Evolutionary conservation across 1,140 invertebrate species (phyloP).

Genomic region (Trichogramma pretiosum): DNA sequence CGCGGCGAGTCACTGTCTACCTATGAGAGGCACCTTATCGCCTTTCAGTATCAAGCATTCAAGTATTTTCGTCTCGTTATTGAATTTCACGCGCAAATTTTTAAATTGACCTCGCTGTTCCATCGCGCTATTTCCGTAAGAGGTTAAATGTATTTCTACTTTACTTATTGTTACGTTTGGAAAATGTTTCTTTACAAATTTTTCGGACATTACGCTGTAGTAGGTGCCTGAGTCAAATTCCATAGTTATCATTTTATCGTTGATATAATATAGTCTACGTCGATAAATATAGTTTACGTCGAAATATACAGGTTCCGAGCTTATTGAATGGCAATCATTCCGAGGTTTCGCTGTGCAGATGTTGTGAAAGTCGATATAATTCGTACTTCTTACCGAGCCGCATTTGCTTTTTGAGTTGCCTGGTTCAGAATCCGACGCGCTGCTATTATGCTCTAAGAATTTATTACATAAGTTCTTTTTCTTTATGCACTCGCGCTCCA

Average conservation of each 20-base stretch:
- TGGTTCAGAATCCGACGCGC: background rate
- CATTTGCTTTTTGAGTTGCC: background rate
- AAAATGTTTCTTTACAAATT: background rate
- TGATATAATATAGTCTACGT: too few relatives aligned
- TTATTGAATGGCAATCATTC: background rate
- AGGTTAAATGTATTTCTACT: background rate
- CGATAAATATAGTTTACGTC: too few relatives aligned
- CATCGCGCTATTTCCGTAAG: background rate
- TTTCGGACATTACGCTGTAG: slow-evolving; percentile 3
- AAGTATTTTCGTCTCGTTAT: background rate
- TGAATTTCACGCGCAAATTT: background rate
- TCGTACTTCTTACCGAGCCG: background rate
- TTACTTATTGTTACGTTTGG: background rate
- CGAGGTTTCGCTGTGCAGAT: background rate
- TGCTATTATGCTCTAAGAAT: background rate
- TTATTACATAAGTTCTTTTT: slow-evolving; percentile 3
- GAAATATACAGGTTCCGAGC: background rate
- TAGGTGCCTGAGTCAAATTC: slow-evolving; percentile 4
- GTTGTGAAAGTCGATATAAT: slow-evolving; percentile 1
- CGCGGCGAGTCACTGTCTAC: slow-evolving; percentile 6
- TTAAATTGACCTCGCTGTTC: background rate
- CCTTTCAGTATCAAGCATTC: background rate
- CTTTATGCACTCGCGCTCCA: slow-evolving; percentile 9
- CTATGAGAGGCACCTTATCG: background rate
- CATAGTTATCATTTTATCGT: background rate